phyloP scores from a whole-genome alignment of 2,113 vertebrate genomes.

The Lepus americanus region DNA sequence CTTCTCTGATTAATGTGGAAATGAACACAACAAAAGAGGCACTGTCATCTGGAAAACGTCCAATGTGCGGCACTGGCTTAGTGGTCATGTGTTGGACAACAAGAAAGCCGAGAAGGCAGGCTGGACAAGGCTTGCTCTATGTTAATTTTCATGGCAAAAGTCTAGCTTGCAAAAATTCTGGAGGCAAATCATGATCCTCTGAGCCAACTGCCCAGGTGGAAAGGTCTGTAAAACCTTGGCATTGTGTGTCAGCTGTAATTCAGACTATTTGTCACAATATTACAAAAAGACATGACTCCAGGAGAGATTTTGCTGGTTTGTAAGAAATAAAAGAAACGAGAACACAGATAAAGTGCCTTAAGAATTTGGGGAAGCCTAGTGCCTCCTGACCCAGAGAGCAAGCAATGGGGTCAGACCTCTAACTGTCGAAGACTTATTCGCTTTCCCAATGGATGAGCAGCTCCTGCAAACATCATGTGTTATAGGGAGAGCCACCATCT shows the following conservation, averaged over 20 bases:
- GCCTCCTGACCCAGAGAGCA: not conserved
- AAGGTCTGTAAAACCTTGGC: not conserved
- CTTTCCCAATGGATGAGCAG: not conserved
- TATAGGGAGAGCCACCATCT: not conserved
- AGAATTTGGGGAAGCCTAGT: not conserved
- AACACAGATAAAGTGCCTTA: not conserved
- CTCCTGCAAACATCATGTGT: not conserved
- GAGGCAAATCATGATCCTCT: not conserved
- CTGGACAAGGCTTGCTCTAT: not conserved
- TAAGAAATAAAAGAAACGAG: constrained; percentile 6
- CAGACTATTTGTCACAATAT: not conserved
- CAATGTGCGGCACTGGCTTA: not conserved
- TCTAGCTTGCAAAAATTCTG: not conserved
- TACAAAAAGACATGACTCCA: not conserved
- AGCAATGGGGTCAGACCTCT: not conserved
- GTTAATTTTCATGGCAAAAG: not conserved
- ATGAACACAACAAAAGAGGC: not conserved
- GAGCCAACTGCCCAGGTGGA: not conserved
- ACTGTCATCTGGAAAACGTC: not conserved
- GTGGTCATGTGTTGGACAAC: not conserved
- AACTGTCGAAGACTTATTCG: not conserved
- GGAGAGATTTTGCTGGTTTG: not conserved
- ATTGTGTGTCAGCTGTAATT: not conserved
- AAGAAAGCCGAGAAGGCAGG: not conserved
- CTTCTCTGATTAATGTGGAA: not conserved